Percentiles rank a stretch among this genome's conserved stretches.
phyloP scores from a whole-genome alignment of 2,888 invertebrate genomes.

The Ferdinandea cuprea region DNA sequence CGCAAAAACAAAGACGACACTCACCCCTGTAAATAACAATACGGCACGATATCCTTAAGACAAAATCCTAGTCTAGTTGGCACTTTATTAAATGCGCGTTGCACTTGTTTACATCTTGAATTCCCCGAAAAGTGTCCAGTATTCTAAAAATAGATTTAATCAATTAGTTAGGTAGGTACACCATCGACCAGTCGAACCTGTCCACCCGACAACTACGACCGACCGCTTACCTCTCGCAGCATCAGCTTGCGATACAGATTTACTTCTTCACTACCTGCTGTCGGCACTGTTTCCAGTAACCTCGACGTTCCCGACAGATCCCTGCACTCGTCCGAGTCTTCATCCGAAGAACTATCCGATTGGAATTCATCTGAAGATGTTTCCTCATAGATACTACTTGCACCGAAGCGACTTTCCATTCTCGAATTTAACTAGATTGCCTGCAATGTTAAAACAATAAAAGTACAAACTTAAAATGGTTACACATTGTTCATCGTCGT shows the following conservation, averaged over 20 bases:
- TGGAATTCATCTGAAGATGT: constrained; percentile 77
- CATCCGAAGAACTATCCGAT: constrained; percentile 79
- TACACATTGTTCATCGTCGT: constrained; percentile 18
- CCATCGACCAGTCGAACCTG: background rate
- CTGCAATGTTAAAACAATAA: constrained; percentile 27
- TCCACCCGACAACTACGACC: background rate
- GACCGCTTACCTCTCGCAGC: constrained; percentile 79
- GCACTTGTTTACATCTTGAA: constrained; percentile 83
- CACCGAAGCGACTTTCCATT: constrained; percentile 74
- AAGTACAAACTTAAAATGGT: constrained; percentile 10
- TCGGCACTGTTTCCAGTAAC: constrained; percentile 22
- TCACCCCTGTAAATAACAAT: constrained; percentile 84
- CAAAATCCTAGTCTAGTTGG: constrained; percentile 86
- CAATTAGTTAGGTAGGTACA: constrained; percentile 17
- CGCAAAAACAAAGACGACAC: no score
- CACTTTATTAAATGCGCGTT: constrained; percentile 84
- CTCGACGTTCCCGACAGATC: constrained; percentile 37
- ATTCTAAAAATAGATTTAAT: constrained; percentile 82
- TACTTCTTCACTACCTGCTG: constrained; percentile 23
- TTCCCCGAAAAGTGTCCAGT: constrained; percentile 84
- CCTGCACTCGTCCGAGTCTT: constrained; percentile 75
- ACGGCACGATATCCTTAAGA: constrained; percentile 86
- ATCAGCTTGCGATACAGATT: constrained; percentile 79
- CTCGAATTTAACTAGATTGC: constrained; percentile 48
- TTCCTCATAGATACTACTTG: constrained; percentile 75